Percentiles rank a stretch among this genome's conserved stretches.
Conservation (phyloP, 2,113 vertebrate species). For the Apaloderma vittatum region DNA sequence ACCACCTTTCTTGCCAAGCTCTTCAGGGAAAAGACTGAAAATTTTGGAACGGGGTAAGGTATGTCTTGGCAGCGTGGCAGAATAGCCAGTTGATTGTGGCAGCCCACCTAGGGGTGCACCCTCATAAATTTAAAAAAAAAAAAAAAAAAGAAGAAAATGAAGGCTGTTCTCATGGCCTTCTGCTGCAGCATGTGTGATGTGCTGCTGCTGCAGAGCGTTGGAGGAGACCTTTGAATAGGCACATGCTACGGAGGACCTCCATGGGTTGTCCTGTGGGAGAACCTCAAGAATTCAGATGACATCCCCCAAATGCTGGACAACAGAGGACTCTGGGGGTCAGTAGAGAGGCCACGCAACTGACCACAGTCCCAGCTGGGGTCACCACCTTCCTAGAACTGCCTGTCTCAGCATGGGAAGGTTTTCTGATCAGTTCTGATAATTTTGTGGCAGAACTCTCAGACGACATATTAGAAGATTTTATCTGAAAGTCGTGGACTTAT, state of each 20-base stretch:
- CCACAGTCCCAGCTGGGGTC: neutral
- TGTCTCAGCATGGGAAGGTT: neutral
- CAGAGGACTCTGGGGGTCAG: neutral
- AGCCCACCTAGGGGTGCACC: neutral
- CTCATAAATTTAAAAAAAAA: neutral
- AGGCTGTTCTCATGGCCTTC: neutral
- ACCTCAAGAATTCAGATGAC: neutral
- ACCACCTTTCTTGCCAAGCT: neutral
- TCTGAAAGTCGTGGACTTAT: neutral
- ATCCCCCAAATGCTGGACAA: neutral
- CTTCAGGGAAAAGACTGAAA: neutral
- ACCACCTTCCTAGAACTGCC: neutral
- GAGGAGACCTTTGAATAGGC: neutral
- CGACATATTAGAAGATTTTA: neutral
- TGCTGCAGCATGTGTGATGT: neutral
- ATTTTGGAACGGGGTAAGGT: neutral
- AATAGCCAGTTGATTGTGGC: neutral
- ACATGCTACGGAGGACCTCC: neutral
- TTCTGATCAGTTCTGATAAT: neutral
- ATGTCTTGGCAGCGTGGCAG: neutral
- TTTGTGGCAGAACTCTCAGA: neutral
- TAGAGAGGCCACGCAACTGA: neutral
- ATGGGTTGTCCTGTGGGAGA: neutral
- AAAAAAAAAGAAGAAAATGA: neutral
- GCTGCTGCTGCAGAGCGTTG: neutral